Evolutionary conservation across 2,888 invertebrate genomes (phyloP).

Genomic region (Eristalinus sepulchralis): DNA sequence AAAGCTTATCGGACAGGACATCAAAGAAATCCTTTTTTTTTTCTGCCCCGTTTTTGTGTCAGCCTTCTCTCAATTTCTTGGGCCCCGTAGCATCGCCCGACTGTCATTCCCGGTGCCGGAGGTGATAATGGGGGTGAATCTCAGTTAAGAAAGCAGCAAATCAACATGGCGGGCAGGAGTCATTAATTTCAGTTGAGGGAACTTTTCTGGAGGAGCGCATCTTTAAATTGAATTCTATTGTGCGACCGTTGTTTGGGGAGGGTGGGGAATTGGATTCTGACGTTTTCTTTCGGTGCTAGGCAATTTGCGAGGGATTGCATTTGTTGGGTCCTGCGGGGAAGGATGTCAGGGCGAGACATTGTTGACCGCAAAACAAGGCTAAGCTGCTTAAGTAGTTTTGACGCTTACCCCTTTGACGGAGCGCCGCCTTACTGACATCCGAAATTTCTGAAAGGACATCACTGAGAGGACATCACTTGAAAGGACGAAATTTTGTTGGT

Average conservation of each 20-base stretch:
- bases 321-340: too few species aligned
- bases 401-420: too few species aligned
- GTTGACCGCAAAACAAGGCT: not conserved
- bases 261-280: constrained; percentile 39
- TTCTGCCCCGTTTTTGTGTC: not conserved
- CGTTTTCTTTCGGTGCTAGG: constrained; percentile 14
- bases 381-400: not conserved
- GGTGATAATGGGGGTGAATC: constrained; percentile 45
- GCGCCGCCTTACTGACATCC: too few species aligned
- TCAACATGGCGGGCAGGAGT: constrained; percentile 50
- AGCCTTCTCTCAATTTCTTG: not conserved
- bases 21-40: constrained; percentile 65
- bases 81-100: constrained; percentile 1
- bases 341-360: too few species aligned
- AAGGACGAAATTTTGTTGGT: too few species aligned
- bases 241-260: not conserved
- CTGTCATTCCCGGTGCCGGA: constrained; percentile 38
- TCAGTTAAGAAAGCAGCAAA: constrained; percentile 48
- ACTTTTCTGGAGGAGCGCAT: constrained; percentile 18
- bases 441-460: too few species aligned
- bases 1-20: constrained; percentile 69
- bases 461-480: too few species aligned
- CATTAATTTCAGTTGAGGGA: constrained; percentile 67
- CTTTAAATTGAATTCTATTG: constrained; percentile 63
- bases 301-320: constrained; percentile 43